A percentile compares a stretch with the other conserved stretches of the same genome.
Conservation (phyloP, 2,113 vertebrate genomes). For the Aythya baeri region DNA sequence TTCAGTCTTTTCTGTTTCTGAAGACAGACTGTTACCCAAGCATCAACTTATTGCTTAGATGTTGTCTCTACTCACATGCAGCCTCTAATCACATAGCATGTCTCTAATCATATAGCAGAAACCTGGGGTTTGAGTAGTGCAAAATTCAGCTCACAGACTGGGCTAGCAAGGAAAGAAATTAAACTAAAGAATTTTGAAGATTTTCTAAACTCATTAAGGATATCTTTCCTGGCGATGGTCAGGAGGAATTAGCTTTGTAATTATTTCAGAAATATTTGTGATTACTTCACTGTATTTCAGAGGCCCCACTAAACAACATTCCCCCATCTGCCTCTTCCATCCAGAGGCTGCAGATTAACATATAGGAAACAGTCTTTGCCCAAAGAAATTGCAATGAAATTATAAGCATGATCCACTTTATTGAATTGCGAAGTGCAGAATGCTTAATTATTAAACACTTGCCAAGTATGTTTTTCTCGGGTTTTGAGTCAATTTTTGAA, state of each 20-base stretch:
- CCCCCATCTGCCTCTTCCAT: not conserved
- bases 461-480: not conserved
- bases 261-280: not conserved
- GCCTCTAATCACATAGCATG: not conserved
- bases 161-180: not conserved
- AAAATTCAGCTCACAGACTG: not conserved
- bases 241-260: not conserved
- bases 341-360: not conserved
- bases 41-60: not conserved
- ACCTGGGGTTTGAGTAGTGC: not conserved
- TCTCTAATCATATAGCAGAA: not conserved
- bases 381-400: not conserved
- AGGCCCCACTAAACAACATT: not conserved
- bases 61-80: not conserved
- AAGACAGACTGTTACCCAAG: not conserved
- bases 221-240: not conserved
- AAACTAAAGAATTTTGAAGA: not conserved
- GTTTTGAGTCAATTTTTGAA: not conserved
- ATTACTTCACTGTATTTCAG: not conserved
- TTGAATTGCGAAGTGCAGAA: not conserved
- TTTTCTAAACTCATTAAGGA: not conserved
- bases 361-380: not conserved
- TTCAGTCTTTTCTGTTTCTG: not conserved
- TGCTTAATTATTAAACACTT: not conserved
- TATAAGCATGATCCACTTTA: not conserved